Conservation (phyloP, 2,113 vertebrate species). For the Petromus typicus region DNA sequence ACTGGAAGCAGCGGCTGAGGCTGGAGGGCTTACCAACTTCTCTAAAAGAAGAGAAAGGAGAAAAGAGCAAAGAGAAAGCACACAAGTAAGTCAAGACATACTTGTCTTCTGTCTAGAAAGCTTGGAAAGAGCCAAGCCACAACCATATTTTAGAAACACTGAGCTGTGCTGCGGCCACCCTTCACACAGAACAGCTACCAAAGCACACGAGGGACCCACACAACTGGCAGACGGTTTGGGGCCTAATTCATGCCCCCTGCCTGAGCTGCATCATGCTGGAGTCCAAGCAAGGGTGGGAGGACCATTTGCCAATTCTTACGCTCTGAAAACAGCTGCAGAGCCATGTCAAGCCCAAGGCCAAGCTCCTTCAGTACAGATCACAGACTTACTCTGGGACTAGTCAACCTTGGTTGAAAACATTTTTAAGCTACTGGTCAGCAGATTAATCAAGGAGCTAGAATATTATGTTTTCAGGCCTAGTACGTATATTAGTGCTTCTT, state of each 20-base stretch:
- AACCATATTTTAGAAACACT: background rate
- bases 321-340: background rate
- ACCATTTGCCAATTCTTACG: background rate
- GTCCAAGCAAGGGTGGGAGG: background rate
- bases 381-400: background rate
- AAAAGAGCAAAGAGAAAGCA: constrained; percentile 85
- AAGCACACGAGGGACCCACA: background rate
- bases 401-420: background rate
- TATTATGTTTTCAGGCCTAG: background rate
- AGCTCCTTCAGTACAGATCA: background rate
- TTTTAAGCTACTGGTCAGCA: background rate
- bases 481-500: background rate
- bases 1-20: constrained; percentile 92
- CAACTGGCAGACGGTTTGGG: background rate
- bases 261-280: background rate
- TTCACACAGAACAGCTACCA: background rate
- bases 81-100: constrained; percentile 81
- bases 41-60: constrained; percentile 87
- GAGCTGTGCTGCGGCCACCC: background rate
- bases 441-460: background rate
- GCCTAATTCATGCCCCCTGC: background rate
- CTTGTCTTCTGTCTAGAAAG: constrained; percentile 68
- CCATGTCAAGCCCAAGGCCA: background rate
- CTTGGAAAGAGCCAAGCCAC: constrained; percentile 80
- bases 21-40: constrained; percentile 91